A percentile compares a stretch with the other conserved stretches of the same genome.
Conservation (phyloP, 2,797 vertebrate species). For the Takifugu ocellatus region DNA sequence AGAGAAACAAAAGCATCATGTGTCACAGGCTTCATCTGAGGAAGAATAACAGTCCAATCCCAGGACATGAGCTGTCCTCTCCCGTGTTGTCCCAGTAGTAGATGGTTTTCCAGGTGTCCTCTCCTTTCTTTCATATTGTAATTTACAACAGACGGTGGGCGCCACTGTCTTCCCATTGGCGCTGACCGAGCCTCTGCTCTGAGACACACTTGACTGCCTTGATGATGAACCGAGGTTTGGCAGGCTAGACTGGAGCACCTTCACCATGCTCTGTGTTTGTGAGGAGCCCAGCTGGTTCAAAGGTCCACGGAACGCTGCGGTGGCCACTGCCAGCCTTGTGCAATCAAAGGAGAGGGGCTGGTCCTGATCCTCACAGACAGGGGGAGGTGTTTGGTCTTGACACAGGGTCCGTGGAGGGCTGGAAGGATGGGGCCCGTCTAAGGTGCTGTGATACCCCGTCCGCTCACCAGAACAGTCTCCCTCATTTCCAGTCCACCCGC, state of each 20-base stretch:
- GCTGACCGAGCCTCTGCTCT: slow-evolving; percentile 1
- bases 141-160: background rate
- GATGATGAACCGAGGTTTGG: slow-evolving; percentile 66
- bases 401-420: slow-evolving; percentile 1
- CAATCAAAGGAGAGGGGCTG: slow-evolving; percentile 72
- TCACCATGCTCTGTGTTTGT: slow-evolving; percentile 52
- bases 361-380: slow-evolving; percentile 56
- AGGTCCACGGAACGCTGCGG: slow-evolving; percentile 60
- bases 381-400: slow-evolving; percentile 5
- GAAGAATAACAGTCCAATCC: slow-evolving; percentile 75
- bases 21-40: slow-evolving; percentile 68
- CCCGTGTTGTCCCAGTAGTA: background rate
- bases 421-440: background rate
- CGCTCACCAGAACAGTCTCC: background rate
- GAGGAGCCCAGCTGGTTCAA: slow-evolving; percentile 22
- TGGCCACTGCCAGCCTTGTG: slow-evolving; percentile 62
- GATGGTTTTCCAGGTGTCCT: slow-evolving; percentile 14
- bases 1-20: slow-evolving; percentile 12
- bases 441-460: slow-evolving; percentile 13
- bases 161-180: background rate
- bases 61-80: slow-evolving; percentile 46
- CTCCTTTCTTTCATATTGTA: slow-evolving; percentile 5
- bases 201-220: slow-evolving; percentile 12
- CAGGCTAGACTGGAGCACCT: slow-evolving; percentile 63
- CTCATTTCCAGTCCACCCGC: slow-evolving; percentile 6